Conservation (phyloP, 2,113 vertebrate genomes). For the Oryctolagus cuniculus region DNA sequence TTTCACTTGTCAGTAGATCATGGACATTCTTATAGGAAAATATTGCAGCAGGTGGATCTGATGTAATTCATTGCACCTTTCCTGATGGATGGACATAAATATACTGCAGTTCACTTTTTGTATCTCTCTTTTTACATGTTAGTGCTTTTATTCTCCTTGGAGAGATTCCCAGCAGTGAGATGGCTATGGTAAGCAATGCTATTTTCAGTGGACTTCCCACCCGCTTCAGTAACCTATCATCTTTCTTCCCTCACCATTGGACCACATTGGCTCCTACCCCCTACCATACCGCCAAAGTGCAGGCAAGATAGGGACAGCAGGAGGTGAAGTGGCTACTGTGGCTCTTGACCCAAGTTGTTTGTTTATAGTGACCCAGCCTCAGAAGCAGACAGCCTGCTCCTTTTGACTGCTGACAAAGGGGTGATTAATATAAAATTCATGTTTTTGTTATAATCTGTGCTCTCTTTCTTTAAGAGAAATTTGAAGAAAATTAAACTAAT, state of each 20-base stretch:
- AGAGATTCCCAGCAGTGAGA: not conserved
- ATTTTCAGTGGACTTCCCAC: not conserved
- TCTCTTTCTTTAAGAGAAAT: constrained; percentile 12
- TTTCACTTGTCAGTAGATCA: not conserved
- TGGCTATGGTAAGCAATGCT: not conserved
- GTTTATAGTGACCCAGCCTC: constrained; percentile 57
- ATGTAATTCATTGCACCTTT: not conserved
- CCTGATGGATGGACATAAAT: not conserved
- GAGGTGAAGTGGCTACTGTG: constrained; percentile 64
- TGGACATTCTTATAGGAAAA: not conserved
- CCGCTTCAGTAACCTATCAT: not conserved
- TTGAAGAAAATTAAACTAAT: not conserved
- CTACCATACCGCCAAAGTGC: not conserved
- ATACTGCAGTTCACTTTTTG: not conserved
- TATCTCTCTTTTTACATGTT: not conserved
- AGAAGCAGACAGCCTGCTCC: not conserved
- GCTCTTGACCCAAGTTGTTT: constrained; percentile 66
- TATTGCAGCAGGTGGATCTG: not conserved
- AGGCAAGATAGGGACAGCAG: not conserved
- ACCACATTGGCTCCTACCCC: not conserved
- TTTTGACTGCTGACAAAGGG: constrained; percentile 58
- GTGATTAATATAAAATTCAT: constrained; percentile 65
- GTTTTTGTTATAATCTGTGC: not conserved
- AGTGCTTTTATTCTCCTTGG: not conserved
- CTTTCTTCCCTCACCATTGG: not conserved